Conservation (phyloP, 2,888 invertebrate genomes). For the Pristionchus exspectatus region DNA sequence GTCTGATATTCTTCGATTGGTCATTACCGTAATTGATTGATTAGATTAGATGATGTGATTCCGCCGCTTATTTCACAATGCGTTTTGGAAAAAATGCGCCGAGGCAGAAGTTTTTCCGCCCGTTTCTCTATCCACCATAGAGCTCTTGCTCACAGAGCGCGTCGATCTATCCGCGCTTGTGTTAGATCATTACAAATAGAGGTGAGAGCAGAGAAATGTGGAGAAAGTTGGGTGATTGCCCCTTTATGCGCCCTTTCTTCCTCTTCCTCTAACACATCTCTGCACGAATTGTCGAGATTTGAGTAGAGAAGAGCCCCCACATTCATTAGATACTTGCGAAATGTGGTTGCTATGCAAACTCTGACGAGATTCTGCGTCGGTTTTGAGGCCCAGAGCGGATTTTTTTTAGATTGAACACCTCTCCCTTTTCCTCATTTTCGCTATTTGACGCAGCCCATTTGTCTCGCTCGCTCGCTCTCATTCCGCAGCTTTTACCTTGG, state of each 20-base stretch:
- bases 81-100: background rate
- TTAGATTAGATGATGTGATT: background rate
- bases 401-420: background rate
- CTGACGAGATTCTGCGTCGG: background rate
- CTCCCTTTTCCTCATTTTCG: background rate
- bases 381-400: background rate
- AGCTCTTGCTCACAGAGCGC: background rate
- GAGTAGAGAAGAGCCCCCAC: background rate
- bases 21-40: background rate
- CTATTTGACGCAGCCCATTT: background rate
- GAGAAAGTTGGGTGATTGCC: slow-evolving; percentile 37
- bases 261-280: background rate
- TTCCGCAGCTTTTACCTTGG: slow-evolving; percentile 13
- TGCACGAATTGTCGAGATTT: background rate
- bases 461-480: background rate
- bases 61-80: background rate
- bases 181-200: slow-evolving; percentile 29
- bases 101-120: background rate
- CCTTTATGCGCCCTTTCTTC: slow-evolving; percentile 12
- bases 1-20: background rate
- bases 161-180: background rate
- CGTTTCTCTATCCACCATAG: background rate
- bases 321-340: slow-evolving; percentile 9
- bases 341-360: slow-evolving; percentile 1
- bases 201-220: slow-evolving; percentile 18